phyloP scores from a whole-genome alignment of 2,113 vertebrate genomes.

The Athene cunicularia region DNA sequence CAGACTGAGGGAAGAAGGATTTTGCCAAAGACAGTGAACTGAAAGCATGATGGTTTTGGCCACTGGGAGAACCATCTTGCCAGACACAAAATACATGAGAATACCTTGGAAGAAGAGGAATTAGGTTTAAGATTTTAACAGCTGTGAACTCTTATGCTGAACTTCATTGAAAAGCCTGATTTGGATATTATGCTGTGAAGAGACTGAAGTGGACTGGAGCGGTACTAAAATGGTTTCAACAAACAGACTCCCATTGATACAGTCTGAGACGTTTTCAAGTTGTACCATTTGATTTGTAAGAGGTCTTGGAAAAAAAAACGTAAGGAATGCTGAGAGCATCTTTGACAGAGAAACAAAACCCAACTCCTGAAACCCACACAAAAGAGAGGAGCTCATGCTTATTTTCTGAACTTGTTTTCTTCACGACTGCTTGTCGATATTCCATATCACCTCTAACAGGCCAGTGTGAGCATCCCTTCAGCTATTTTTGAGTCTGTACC shows the following conservation, averaged over 20 bases:
- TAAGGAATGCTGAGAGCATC: neutral
- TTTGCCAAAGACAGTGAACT: neutral
- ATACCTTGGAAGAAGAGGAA: neutral
- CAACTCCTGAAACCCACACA: neutral
- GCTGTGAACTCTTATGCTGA: neutral
- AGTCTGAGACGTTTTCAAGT: neutral
- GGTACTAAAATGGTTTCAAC: neutral
- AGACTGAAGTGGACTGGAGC: neutral
- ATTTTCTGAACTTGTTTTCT: neutral
- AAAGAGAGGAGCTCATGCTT: neutral
- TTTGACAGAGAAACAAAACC: neutral
- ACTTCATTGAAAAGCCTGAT: neutral
- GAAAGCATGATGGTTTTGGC: neutral
- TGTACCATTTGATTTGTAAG: neutral
- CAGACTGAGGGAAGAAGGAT: neutral
- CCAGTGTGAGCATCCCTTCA: neutral
- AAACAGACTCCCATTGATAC: fast-evolving
- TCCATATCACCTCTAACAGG: neutral
- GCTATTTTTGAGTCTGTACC: neutral
- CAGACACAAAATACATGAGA: neutral
- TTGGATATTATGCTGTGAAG: neutral
- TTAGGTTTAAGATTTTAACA: neutral
- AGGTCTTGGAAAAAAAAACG: neutral
- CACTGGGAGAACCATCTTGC: neutral
- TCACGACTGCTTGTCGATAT: neutral